phyloP scores from a whole-genome alignment of 2,113 vertebrate species.

The Cephalopholis sonnerati region DNA sequence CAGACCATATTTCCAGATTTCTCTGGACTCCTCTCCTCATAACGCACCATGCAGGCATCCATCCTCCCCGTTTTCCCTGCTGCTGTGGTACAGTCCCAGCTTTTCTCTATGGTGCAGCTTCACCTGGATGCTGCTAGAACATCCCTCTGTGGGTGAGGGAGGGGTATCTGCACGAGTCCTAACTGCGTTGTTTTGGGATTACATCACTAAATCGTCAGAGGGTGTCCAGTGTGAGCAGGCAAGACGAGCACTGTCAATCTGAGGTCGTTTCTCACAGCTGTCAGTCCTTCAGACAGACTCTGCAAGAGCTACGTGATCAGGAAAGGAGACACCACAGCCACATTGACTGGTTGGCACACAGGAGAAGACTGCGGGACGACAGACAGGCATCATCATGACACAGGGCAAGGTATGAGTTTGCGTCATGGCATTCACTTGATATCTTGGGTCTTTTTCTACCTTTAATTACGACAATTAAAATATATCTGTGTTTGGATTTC shows the following conservation, averaged over 20 bases:
- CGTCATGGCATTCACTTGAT: background rate
- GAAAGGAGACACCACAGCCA: conserved; percentile 23
- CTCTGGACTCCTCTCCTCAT: conserved; percentile 55
- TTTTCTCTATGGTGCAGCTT: conserved; percentile 55
- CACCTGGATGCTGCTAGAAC: conserved; percentile 83
- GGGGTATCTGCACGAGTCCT: conserved; percentile 55
- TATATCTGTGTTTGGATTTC: background rate
- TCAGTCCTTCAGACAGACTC: background rate
- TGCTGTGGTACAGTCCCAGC: conserved; percentile 75
- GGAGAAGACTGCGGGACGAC: conserved; percentile 7
- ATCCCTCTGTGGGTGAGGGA: conserved; percentile 63
- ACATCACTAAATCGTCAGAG: conserved; percentile 66
- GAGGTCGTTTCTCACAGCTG: background rate
- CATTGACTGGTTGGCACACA: conserved; percentile 20
- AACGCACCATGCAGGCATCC: conserved; percentile 19
- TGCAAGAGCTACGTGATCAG: background rate
- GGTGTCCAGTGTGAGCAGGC: conserved; percentile 37
- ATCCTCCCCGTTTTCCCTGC: conserved; percentile 33
- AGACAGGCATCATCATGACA: conserved; percentile 88
- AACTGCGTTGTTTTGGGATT: conserved; percentile 65
- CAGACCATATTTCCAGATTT: conserved; percentile 55
- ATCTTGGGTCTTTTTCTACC: background rate
- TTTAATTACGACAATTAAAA: background rate
- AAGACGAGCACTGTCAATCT: conserved; percentile 18
- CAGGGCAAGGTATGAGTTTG: conserved; percentile 90